Percentiles rank a stretch among this genome's conserved stretches.
Conservation (phyloP, 2,888 invertebrate genomes). For the Polydrusus pterygomalis region DNA sequence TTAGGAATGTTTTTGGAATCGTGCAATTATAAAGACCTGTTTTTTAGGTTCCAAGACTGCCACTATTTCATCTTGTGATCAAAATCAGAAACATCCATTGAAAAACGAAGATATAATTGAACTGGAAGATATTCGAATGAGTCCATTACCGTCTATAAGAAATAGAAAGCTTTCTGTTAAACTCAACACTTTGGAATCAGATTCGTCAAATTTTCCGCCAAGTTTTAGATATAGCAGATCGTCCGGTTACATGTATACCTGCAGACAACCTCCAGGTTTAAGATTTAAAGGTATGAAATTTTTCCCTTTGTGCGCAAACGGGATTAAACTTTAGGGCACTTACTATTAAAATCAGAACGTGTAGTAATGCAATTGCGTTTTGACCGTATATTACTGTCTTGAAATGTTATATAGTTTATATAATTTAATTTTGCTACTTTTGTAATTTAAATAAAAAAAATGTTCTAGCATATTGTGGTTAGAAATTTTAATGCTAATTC, state of each 20-base stretch:
- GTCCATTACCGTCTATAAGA: constrained; percentile 87
- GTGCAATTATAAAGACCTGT: too few species aligned
- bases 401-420: too few species aligned
- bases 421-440: too few species aligned
- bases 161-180: constrained; percentile 76
- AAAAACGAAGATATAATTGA: constrained; percentile 88
- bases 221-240: constrained; percentile 84
- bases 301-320: too few species aligned
- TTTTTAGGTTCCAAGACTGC: constrained; percentile 69
- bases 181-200: constrained; percentile 72
- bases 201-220: constrained; percentile 82
- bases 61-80: constrained; percentile 45
- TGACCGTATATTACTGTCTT: too few species aligned
- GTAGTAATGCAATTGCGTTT: too few species aligned
- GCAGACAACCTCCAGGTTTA: constrained; percentile 73
- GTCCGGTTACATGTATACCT: constrained; percentile 75
- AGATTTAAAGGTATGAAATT: constrained; percentile 72
- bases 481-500: too few species aligned
- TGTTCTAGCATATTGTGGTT: too few species aligned
- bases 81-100: constrained; percentile 56
- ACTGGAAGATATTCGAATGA: constrained; percentile 89
- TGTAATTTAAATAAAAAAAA: too few species aligned
- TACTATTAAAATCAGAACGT: too few species aligned
- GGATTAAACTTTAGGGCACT: too few species aligned
- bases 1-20: too few species aligned